Base-by-base conservation (phyloP, 1,140 invertebrate genomes). In the Zophobas atratus region DNA sequence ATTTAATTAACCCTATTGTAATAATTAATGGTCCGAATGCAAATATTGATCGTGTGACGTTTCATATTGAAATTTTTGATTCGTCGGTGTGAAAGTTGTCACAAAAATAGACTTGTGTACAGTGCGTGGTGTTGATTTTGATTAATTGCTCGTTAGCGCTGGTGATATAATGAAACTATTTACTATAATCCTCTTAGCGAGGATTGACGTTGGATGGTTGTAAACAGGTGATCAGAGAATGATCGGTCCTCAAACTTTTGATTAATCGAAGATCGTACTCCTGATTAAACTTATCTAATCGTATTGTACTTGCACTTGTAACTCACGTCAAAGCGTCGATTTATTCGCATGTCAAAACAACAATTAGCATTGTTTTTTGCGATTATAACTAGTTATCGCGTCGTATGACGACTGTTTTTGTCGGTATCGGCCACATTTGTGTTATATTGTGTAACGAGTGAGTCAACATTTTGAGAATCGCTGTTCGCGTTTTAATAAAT, bases 1-100 rank as follows among this genome's bases (percentile, higher is more conserved):
- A 43, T n/a, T 32, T 34, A 57, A 57, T 57, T 57, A 57, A 34
- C 55, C 35, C 32, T 4, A 4, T 34, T 8, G 55, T 57, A 34
- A 43, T 67, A 67, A 63, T 63, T 63, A 63, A 63, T 41, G 57
- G 33, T 8, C 6, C 8, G 43, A 63, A 43, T 67, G 60, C 43
- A 34, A 67, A 67, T 67, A 67, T 67, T 67, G 39, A 8, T 20
- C 6, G 2, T 43, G 39, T 46, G 60, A 32, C 38, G 20, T 43
- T 43, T 43, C 20, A 67, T 32, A 67, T 51, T 6, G 6, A 20
- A 51, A 6, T 20, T 51, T 51, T 4, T 20, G 20, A 20, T 2
- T 51, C n/a, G 49, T 51, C 2, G 2, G n/a, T 51, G 49, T n/a
- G n/a, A 51, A 51, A 20, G n/a, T 46, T 20, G 49, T 6, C n/a